Conservation (phyloP, 1,140 invertebrate genomes). For the Aphaenogaster floridana region DNA sequence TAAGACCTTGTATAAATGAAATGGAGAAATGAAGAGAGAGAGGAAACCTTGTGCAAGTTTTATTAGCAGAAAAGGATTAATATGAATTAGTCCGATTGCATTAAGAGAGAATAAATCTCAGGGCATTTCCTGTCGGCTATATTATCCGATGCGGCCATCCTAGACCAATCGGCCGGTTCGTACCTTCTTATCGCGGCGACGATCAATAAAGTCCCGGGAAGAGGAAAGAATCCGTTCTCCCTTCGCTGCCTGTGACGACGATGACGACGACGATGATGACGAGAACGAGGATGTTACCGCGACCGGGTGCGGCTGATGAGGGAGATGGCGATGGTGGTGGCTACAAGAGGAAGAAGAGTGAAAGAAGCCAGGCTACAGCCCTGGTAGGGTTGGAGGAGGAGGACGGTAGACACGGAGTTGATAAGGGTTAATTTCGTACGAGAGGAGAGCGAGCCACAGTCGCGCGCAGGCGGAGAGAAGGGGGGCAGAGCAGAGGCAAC, state of each 20-base stretch:
- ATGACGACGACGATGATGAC: constrained; percentile 72
- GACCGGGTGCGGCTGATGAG: constrained; percentile 52
- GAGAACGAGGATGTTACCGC: constrained; percentile 34
- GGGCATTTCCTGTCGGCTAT: background rate
- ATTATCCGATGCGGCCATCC: constrained; percentile 55
- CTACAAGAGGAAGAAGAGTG: constrained; percentile 19
- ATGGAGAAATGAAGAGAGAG: background rate
- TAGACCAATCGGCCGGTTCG: constrained; percentile 83
- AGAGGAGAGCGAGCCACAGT: constrained; percentile 63
- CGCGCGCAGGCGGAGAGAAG: constrained; percentile 46
- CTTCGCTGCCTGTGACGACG: constrained; percentile 77
- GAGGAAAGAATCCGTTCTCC: constrained; percentile 85
- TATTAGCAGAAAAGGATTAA: background rate
- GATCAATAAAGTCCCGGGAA: constrained; percentile 86
- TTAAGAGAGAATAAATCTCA: constrained; percentile 17
- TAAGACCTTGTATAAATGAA: background rate
- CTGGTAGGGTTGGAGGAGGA: constrained; percentile 28
- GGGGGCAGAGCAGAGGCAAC: constrained; percentile 58
- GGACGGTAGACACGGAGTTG: constrained; percentile 81
- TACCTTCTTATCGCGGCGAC: constrained; percentile 85
- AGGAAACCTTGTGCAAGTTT: background rate
- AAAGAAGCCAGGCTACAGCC: constrained; percentile 32
- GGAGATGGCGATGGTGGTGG: constrained; percentile 42
- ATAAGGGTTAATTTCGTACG: constrained; percentile 87
- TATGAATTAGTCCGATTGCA: constrained; percentile 1